Evolutionary conservation across 2,797 vertebrate species (phyloP).

Genomic region (Phoeniculus purpureus): DNA sequence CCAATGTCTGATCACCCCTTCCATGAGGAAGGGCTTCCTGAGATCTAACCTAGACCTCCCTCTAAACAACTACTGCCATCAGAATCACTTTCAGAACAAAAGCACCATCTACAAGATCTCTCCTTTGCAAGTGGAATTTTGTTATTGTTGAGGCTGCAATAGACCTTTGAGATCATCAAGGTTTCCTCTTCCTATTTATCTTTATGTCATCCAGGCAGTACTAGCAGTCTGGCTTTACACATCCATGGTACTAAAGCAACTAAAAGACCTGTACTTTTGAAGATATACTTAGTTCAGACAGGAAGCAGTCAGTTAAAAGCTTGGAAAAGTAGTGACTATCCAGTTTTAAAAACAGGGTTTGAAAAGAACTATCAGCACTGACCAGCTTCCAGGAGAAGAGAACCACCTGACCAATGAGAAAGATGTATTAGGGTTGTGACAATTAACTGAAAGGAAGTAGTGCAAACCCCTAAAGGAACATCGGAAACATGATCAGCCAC

Average conservation of each 20-base stretch:
- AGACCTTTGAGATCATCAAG: too few species aligned
- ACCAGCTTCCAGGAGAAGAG: conserved; percentile 20
- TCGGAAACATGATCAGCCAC: conserved; percentile 41
- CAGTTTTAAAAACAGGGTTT: conserved; percentile 7
- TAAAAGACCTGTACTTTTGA: conserved; percentile 1
- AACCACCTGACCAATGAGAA: conserved; percentile 5
- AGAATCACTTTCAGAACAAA: too few species aligned
- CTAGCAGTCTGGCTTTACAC: not conserved
- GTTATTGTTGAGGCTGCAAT: too few species aligned
- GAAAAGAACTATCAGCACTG: conserved; percentile 13
- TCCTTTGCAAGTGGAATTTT: too few species aligned
- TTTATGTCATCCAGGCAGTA: not conserved
- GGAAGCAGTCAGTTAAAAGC: conserved; percentile 29
- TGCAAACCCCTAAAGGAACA: conserved; percentile 38
- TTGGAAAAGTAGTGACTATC: not conserved
- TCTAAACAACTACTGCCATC: too few species aligned
- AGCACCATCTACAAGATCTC: too few species aligned
- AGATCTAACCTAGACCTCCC: too few species aligned
- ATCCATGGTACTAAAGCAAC: not conserved
- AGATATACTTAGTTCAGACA: conserved; percentile 49
- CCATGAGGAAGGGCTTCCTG: too few species aligned
- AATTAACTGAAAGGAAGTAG: conserved; percentile 63
- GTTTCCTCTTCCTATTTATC: not conserved
- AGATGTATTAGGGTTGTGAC: conserved; percentile 21
- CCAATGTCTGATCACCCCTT: too few species aligned